Evolutionary conservation across 2,888 invertebrate genomes (phyloP).

Genomic region (Elysia crispata): DNA sequence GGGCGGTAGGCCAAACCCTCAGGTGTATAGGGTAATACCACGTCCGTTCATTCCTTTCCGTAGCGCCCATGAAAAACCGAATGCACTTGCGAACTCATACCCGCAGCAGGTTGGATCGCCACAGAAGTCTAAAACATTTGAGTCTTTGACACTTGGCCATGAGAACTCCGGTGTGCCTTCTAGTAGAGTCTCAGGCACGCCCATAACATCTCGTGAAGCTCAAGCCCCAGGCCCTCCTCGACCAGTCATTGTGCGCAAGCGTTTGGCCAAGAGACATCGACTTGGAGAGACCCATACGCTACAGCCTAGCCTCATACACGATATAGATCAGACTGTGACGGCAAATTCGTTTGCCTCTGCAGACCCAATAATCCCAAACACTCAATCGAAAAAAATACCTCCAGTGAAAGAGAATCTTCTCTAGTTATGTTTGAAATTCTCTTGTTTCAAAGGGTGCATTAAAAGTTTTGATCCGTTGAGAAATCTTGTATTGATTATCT

Average conservation of each 20-base stretch:
- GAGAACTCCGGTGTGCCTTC: constrained; percentile 12
- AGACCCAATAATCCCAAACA: too few relatives aligned
- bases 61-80: constrained; percentile 25
- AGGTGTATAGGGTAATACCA: constrained; percentile 1
- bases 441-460: too few relatives aligned
- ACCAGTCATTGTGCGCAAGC: constrained; percentile 42
- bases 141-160: constrained; percentile 28
- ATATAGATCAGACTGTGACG: constrained; percentile 16
- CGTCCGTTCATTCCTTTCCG: constrained; percentile 39
- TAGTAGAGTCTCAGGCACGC: not conserved
- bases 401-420: not conserved
- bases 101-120: constrained; percentile 28
- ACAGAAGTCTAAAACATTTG: constrained; percentile 30
- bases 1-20: not conserved
- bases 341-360: not conserved
- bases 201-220: constrained; percentile 7
- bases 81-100: constrained; percentile 14
- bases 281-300: constrained; percentile 29
- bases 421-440: too few relatives aligned
- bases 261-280: constrained; percentile 46
- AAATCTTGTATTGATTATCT: too few relatives aligned
- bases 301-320: constrained; percentile 25
- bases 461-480: not conserved
- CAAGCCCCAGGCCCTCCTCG: constrained; percentile 37
- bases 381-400: too few relatives aligned